Evolutionary conservation across 2,113 vertebrate species (phyloP), one percentile per base, ranked within the genome.

Genomic region (Nerophis ophidion): DNA sequence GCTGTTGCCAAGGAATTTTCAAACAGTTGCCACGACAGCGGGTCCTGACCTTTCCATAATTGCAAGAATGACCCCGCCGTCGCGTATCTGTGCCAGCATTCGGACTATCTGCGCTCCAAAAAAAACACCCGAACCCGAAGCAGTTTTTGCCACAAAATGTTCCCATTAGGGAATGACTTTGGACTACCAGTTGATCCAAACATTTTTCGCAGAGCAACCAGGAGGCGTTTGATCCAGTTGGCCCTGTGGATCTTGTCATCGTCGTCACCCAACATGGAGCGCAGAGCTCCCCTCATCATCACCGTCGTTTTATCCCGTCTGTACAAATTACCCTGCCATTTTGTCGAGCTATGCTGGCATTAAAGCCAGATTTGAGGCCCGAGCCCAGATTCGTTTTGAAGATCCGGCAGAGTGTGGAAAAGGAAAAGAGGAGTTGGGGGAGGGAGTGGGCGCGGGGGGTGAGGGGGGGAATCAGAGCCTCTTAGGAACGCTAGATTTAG

Each of bases 1-100:
- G 73, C 16, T 14, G 64, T 46, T 84, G 86, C 86, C 86, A 86
- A 80, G 80, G 71, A 57, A 60, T 75, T 84, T 77, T 49, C 84
- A 82, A 80, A 61, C 64, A 48, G 71, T 81, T 82, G 78, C 75
- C 14, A 65, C 82, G 79, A 81, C 83, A 80, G 74, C 70, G 67
- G 82, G 79, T 84, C 60, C 7, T 65, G 77, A 84, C 83, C 86
- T 75, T 80, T 66, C 68, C 73, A 78, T 86, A 87, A 88, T 88
- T 86, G 80, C 78, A 69, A 81, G 67, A 71, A 77, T 79, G 76
- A 81, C 84, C 65, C 5, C 14, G 33, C 7, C 13, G 1, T 49
- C n/a, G 61, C 65, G 85, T 79, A 81, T 83, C 66, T 77, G 76
- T 72, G 82, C 72, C 72, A 73, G 55, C 42, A 34, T 19, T 60